Evolutionary conservation across 2,888 invertebrate genomes (phyloP), one percentile per base, ranked within the genome.

Genomic region (Hypselothyrea guttata): DNA sequence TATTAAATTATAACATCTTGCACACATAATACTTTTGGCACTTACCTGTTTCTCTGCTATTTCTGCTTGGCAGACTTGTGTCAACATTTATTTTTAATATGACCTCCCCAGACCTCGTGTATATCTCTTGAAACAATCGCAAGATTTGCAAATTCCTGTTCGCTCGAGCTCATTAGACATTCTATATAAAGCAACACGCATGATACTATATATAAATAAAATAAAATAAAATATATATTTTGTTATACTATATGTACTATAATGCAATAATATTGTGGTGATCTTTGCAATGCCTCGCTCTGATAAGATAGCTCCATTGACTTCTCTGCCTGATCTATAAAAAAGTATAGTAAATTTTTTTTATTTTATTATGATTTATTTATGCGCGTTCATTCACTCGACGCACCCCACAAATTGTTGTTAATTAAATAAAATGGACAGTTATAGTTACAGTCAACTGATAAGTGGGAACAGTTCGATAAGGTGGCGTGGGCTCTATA

Each of bases 371-470:
- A 22, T 22, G 2, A 22, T 22, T 22, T 47, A 61, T 63, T 72
- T 59, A 69, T 62, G 62, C 57, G 60, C 81, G 73, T 78, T 70
- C 76, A 65, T 79, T 79, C 61, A 79, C 58, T 65, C 53, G 40
- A 15, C 30, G 33, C 18, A 35, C 42, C 8, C 7, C 31, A 55
- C 51, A 34, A 37, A 46, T 51, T 34, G 52, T 42, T 71, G 52
- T 42, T 71, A 67, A 71, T 70, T 71, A 67, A 70, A 71, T 61
- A 60, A 30, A 52, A 37, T n/a, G 35, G 15, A 48, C 38, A 46
- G 7, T 45, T n/a, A 30, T 33, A 48, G 15, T 28, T 53, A 34
- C 46, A 62, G 35, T 51, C 45, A 9, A 22, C 30, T 46, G 51
- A 68, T 62, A 68, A 55, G n/a, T n/a, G n/a, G n/a, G n/a, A n/a